These are phyloP conservation scores for Tetramorium bicarinatum DNA, from an alignment of 2,888 invertebrate genomes.

Conservation along the genomic window DNA sequence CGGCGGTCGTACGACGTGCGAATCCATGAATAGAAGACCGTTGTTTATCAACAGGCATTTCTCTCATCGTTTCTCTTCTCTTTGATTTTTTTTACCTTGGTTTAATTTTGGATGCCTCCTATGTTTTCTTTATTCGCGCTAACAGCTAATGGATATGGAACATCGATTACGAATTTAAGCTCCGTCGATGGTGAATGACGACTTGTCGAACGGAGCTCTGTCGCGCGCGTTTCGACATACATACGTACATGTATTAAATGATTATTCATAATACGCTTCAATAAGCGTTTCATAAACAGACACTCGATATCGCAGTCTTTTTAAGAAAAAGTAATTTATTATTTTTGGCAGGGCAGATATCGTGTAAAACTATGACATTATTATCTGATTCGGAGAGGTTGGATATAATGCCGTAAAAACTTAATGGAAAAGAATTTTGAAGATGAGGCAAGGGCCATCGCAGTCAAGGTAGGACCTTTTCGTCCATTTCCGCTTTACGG, in stretches of 20 bases:
- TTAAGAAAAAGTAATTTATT: background rate
- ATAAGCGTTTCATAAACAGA: background rate
- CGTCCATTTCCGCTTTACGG: conserved; percentile 70
- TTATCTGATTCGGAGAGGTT: conserved; percentile 11
- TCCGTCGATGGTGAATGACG: conserved; percentile 54
- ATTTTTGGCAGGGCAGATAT: background rate
- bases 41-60: conserved; percentile 80
- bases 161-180: conserved; percentile 70
- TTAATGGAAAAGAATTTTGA: conserved; percentile 69
- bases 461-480: conserved; percentile 53
- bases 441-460: conserved; percentile 41
- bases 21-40: conserved; percentile 81
- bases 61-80: conserved; percentile 55
- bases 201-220: conserved; percentile 63
- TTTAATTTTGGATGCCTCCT: background rate
- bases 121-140: conserved; percentile 58
- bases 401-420: conserved; percentile 50
- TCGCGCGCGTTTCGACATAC: conserved; percentile 26
- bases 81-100: conserved; percentile 22
- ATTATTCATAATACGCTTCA: background rate
- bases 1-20: conserved; percentile 66
- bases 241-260: background rate
- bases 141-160: conserved; percentile 71
- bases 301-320: background rate
- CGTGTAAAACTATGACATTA: background rate